Evolutionary conservation across 2,888 invertebrate genomes (phyloP).

Genomic region (Linnaemya vulpina): DNA sequence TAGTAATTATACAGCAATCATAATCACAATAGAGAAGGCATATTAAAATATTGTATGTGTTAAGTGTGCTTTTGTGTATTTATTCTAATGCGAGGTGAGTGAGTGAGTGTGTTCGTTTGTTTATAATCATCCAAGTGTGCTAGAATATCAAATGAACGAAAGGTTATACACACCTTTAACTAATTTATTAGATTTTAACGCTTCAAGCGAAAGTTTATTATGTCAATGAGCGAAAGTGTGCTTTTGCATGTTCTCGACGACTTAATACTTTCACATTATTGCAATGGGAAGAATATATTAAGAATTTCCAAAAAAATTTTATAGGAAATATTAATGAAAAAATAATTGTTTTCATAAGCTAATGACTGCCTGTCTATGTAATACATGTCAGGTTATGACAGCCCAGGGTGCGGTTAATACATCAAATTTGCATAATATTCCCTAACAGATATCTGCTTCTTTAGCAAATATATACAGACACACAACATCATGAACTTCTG

Average conservation of each 20-base stretch:
- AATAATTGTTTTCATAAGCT: constrained; percentile 55
- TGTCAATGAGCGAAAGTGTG: constrained; percentile 42
- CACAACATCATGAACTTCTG: neutral
- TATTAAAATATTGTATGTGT: constrained; percentile 57
- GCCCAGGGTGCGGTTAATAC: constrained; percentile 62
- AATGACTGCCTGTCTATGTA: constrained; percentile 28
- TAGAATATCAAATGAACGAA: constrained; percentile 46
- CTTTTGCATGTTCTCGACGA: constrained; percentile 30
- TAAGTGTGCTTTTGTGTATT: constrained; percentile 55
- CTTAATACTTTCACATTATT: constrained; percentile 35
- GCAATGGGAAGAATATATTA: constrained; percentile 63
- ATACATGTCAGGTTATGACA: constrained; percentile 2
- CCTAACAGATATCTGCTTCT: neutral
- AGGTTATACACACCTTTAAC: constrained; percentile 66
- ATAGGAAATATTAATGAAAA: constrained; percentile 64
- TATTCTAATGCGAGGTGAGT: constrained; percentile 1
- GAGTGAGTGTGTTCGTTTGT: constrained; percentile 16
- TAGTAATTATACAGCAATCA: constrained; percentile 70
- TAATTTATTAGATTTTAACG: constrained; percentile 68
- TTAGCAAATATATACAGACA: no score
- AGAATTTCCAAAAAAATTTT: constrained; percentile 60
- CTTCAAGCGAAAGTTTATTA: constrained; percentile 38
- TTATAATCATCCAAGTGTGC: constrained; percentile 24
- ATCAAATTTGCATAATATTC: constrained; percentile 39
- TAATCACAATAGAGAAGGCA: constrained; percentile 66